These are phyloP conservation scores for Acanthurus leucopareius DNA, from an alignment of 2,797 vertebrate species.

Conservation along the genomic window DNA sequence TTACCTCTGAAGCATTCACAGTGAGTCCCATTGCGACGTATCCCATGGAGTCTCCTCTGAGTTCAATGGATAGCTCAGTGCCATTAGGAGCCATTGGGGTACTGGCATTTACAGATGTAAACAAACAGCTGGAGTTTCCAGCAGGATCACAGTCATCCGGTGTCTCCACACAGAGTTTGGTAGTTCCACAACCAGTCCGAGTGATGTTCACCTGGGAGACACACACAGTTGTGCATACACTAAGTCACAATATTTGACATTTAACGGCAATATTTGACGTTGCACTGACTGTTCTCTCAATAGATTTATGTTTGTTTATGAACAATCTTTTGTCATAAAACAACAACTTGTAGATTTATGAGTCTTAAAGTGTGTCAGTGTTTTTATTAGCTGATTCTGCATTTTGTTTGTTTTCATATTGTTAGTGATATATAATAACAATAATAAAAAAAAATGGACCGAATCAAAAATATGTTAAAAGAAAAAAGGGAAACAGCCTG, in stretches of 20 bases:
- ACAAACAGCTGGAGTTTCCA: constrained; percentile 36
- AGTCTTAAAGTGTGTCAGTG: too few relatives aligned
- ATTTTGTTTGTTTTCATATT: constrained; percentile 1
- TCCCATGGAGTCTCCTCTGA: constrained; percentile 17
- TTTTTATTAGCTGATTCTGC: neutral
- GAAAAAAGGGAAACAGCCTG: too few relatives aligned
- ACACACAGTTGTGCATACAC: neutral
- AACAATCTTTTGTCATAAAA: neutral
- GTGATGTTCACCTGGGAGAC: constrained; percentile 57
- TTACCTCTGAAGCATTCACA: neutral
- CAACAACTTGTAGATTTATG: too few relatives aligned
- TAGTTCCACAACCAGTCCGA: neutral
- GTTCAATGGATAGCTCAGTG: neutral
- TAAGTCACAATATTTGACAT: neutral
- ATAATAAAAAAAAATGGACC: too few relatives aligned
- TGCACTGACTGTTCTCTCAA: too few relatives aligned
- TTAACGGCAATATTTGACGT: neutral
- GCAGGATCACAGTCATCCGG: constrained; percentile 45
- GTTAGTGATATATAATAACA: neutral
- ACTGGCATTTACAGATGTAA: neutral
- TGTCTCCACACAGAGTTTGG: constrained; percentile 44
- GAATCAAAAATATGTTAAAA: too few relatives aligned
- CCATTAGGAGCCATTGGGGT: rapidly evolving
- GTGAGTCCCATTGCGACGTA: constrained; percentile 65
- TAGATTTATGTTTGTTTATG: neutral